Evolutionary conservation across 2,797 vertebrate species (phyloP), one percentile per base, ranked within the genome.

Genomic region (Bufotes viridis): DNA sequence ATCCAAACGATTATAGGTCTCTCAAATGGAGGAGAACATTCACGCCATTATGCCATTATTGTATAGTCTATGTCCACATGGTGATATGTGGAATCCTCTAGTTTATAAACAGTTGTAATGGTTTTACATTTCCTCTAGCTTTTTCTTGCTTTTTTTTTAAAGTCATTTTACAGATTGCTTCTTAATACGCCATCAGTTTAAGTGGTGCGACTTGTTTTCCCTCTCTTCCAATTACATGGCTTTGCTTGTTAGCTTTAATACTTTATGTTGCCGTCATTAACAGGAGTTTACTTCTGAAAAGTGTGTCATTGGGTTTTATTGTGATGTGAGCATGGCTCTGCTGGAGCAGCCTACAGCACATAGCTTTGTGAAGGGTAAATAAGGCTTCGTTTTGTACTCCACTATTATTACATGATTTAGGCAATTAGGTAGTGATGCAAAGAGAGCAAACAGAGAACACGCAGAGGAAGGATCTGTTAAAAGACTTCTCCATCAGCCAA

Each of bases 171-270:
- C 88, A 87, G 88, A 89, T 89, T 84, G 88, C 58, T 89, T 69
- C 55, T 89, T 89, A 89, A 86, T 89, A 87, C 57, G 42, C 88
- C 88, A 87, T 87, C 88, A 74, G 85, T 89, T 87, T 89, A 87
- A 89, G 81, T 84, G 85, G 74, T 87, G 87, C 81, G 80, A 72
- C 81, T 89, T 89, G 85, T 89, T 89, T 89, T 89, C 88, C 88
- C 88, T 87, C 88, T 87, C 74, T 84, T 58, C 88, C 85, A 87
- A 89, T 89, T 89, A 89, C 81, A 80, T 79, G 85, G 88, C 72
- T 89, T 79, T 89, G 88, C 88, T 89, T 89, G 88, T 89, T 89
- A 89, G 88, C 74, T 89, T 89, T 89, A 89, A 87, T 87, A 82
- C 88, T 89, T 89, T 89, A 87, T 89, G 85, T 81, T 80, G 24